These are phyloP conservation scores for Solenopsis invicta DNA, from an alignment of 1,140 invertebrate genomes.

Conservation along the genomic window DNA sequence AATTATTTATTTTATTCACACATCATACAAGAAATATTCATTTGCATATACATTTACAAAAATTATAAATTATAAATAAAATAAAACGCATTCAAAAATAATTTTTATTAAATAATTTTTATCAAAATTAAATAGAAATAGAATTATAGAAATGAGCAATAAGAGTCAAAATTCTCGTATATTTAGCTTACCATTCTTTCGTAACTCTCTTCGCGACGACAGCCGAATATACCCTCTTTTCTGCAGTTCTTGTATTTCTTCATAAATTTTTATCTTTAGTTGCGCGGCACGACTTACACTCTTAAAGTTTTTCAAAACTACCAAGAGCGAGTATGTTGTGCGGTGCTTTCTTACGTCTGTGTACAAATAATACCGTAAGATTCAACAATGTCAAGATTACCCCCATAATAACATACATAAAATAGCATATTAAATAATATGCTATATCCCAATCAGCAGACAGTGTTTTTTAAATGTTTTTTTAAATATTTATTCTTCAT, in stretches of 20 bases:
- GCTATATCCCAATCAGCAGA: too few relatives aligned
- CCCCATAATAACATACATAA: background rate
- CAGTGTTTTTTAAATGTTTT: too few relatives aligned
- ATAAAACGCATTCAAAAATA: background rate
- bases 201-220: background rate
- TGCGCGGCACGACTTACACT: background rate
- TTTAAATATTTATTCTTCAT: too few relatives aligned
- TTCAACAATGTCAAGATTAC: conserved; percentile 30
- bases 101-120: background rate
- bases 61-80: too few relatives aligned
- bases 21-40: too few relatives aligned
- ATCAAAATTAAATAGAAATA: too few relatives aligned
- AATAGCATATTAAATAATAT: background rate
- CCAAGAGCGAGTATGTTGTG: background rate
- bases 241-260: conserved; percentile 24
- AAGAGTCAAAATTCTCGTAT: background rate
- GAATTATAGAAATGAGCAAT: background rate
- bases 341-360: too few relatives aligned
- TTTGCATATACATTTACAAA: too few relatives aligned
- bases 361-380: background rate
- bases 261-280: conserved; percentile 35
- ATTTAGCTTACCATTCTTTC: conserved; percentile 1
- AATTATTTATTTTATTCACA: too few relatives aligned
- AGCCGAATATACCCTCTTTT: background rate
- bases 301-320: conserved; percentile 1